Conservation (phyloP, 2,888 invertebrate genomes). For the Empis stercorea region DNA sequence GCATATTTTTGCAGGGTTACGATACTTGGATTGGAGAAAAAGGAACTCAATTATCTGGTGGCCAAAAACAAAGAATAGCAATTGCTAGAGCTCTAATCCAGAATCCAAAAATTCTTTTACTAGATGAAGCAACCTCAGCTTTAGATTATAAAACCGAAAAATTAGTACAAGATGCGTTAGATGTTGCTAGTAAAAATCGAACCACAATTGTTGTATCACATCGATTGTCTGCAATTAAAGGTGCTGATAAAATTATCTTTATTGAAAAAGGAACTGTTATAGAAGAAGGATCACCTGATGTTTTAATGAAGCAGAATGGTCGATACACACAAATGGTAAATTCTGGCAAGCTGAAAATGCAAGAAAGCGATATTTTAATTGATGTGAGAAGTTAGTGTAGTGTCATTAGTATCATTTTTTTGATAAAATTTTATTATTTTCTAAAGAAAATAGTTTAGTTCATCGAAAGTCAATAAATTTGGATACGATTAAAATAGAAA, state of each 20-base stretch:
- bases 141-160: constrained; percentile 70
- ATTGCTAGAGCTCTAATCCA: constrained; percentile 71
- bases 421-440: constrained; percentile 48
- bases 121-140: constrained; percentile 79
- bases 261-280: constrained; percentile 57
- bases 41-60: constrained; percentile 69
- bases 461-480: constrained; percentile 33
- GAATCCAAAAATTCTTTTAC: constrained; percentile 57
- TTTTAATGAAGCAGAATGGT: constrained; percentile 49
- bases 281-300: constrained; percentile 63
- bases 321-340: constrained; percentile 55
- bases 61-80: constrained; percentile 75
- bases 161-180: constrained; percentile 67
- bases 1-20: constrained; percentile 44
- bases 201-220: constrained; percentile 69
- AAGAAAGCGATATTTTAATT: constrained; percentile 20
- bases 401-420: constrained; percentile 27
- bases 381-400: constrained; percentile 21
- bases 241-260: constrained; percentile 56
- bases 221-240: constrained; percentile 54
- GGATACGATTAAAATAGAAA: too few species aligned
- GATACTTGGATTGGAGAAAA: constrained; percentile 67
- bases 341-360: constrained; percentile 28
- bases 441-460: constrained; percentile 55
- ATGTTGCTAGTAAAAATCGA: constrained; percentile 57